Evolutionary conservation across 2,888 invertebrate species (phyloP), one percentile per base, ranked within the genome.

Genomic region (Euzetes globulus): DNA sequence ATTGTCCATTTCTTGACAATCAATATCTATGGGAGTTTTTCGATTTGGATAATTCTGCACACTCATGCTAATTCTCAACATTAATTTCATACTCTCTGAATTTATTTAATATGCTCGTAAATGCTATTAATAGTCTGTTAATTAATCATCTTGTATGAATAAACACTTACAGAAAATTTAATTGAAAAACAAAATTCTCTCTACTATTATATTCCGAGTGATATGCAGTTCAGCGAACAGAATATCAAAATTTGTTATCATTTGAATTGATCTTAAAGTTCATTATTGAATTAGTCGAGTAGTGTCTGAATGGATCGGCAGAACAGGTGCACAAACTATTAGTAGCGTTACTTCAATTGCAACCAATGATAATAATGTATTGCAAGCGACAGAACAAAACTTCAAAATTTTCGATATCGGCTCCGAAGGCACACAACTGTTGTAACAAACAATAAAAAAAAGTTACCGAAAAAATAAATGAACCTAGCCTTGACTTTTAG

Each of bases 321-420:
- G 70, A 70, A 70, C 70, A 70, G 70, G 70, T 70, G 70, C 70
- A 27, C 47, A 47, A 70, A 70, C 41, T 47, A 70, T 70, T 47
- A 70, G 27, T 70, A 37, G 25, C 11, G 45, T 68, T 41, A 68
- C 68, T 22, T 47, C 47, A 5, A 41, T 19, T 33, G 19, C 15
- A 22, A 65, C 13, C 19, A 58, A 55, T 25, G 15, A 63, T 29
- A 58, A 60, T 60, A 19, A 55, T 29, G 60, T 27, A 60, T 65
- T n/a, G 7, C 15, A 4, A 13, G n/a, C 19, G 17, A 65, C 9
- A 37, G 9, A 65, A 37, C 63, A 65, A 37, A 65, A 41, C 37
- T 65, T 37, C 17, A 52, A 19, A 27, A 13, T 55, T 29, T 37
- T 65, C n/a, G 63, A 19, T 65, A 65, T 58, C 27, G 58, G 7